Evolutionary conservation across 2,888 invertebrate genomes (phyloP).

Genomic region (Hedychridium roseum): DNA sequence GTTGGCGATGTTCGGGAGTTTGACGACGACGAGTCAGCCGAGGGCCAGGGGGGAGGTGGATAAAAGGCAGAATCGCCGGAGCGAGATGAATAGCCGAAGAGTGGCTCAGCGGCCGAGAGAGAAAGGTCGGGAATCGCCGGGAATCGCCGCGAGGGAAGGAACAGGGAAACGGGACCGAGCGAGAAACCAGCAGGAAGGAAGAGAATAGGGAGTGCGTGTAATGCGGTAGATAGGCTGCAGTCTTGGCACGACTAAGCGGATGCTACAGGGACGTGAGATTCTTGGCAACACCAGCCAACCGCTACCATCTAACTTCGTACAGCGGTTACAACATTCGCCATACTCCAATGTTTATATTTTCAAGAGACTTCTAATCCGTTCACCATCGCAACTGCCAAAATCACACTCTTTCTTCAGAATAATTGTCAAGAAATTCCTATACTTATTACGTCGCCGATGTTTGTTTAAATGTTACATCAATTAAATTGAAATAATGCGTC

Average conservation of each 20-base stretch:
- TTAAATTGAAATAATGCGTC: too few species aligned
- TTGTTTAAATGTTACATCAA: too few species aligned
- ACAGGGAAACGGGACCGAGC: background rate
- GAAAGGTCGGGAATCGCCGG: background rate
- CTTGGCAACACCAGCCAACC: conserved; percentile 45
- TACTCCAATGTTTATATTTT: conserved; percentile 49
- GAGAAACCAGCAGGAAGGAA: conserved; percentile 10
- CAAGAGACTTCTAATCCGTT: too few species aligned
- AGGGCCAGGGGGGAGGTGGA: conserved; percentile 30
- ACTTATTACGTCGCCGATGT: too few species aligned
- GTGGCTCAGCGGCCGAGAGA: conserved; percentile 7
- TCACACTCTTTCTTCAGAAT: too few species aligned
- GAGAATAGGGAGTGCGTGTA: too few species aligned
- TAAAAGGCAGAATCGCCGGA: background rate
- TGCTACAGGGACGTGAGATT: conserved; percentile 44
- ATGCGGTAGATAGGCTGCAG: conserved; percentile 21
- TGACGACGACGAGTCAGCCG: too few species aligned
- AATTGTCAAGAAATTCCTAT: too few species aligned
- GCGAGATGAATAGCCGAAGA: conserved; percentile 2
- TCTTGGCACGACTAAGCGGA: conserved; percentile 41
- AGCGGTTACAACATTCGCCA: conserved; percentile 47
- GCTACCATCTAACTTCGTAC: conserved; percentile 41
- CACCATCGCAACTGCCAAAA: too few species aligned
- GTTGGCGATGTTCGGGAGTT: conserved; percentile 22
- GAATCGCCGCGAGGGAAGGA: background rate